phyloP scores from a whole-genome alignment of 1,140 invertebrate species.

The Hormaphis cornu region DNA sequence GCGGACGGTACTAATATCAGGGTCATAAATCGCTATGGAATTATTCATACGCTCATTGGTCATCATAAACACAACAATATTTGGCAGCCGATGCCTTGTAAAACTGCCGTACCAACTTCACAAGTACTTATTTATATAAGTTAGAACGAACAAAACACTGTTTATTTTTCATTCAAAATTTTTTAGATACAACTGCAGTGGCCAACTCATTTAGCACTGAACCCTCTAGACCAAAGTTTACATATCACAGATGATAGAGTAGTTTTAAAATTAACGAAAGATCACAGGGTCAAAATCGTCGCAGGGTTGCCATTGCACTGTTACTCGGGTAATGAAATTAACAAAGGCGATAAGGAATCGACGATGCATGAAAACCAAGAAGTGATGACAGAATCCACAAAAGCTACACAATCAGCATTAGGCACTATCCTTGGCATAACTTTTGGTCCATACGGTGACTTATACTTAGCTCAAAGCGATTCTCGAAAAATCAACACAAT shows the following conservation, averaged over 20 bases:
- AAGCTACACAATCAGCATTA: slow-evolving; percentile 50
- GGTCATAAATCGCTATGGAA: slow-evolving; percentile 76
- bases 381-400: slow-evolving; percentile 35
- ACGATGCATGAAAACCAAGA: slow-evolving; percentile 26
- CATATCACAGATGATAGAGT: slow-evolving; percentile 93
- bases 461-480: slow-evolving; percentile 89
- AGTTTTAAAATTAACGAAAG: slow-evolving; percentile 80
- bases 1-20: slow-evolving; percentile 89
- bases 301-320: slow-evolving; percentile 87
- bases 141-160: neutral
- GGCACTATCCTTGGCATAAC: slow-evolving; percentile 73
- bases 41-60: slow-evolving; percentile 89
- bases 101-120: slow-evolving; percentile 64
- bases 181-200: slow-evolving; percentile 79
- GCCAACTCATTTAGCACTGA: slow-evolving; percentile 87
- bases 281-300: slow-evolving; percentile 80
- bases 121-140: slow-evolving; percentile 42
- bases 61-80: slow-evolving; percentile 85
- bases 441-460: slow-evolving; percentile 83
- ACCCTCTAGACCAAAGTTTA: slow-evolving; percentile 83
- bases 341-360: slow-evolving; percentile 43
- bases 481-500: slow-evolving; percentile 81
- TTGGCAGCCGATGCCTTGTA: slow-evolving; percentile 79
- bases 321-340: slow-evolving; percentile 44
- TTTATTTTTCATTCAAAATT: slow-evolving; percentile 34